phyloP scores from a whole-genome alignment of 2,888 invertebrate species.

The Trachelus stipa region DNA sequence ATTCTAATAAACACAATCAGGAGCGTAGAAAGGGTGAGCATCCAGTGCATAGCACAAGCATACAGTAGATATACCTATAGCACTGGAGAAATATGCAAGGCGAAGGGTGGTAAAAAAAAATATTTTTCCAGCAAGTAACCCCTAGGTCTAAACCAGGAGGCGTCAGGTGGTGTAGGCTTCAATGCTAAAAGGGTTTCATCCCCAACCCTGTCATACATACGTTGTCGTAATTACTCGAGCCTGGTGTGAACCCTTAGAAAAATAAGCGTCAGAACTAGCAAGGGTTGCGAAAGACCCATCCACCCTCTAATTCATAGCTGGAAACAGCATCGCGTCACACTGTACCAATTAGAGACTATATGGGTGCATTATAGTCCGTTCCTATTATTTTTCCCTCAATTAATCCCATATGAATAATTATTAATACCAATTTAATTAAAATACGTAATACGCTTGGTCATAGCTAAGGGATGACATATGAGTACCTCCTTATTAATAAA shows the following conservation, averaged over 20 bases:
- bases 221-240: slow-evolving; percentile 43
- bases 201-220: slow-evolving; percentile 33
- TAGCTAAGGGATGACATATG: neutral
- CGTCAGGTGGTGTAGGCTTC: slow-evolving; percentile 40
- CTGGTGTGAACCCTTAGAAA: slow-evolving; percentile 42
- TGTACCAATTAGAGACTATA: neutral
- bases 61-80: neutral
- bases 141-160: slow-evolving; percentile 28
- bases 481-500: neutral
- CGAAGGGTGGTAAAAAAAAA: neutral
- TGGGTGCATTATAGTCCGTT: neutral
- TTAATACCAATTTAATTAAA: neutral
- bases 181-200: slow-evolving; percentile 46
- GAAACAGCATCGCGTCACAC: neutral
- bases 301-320: neutral
- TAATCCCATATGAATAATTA: neutral
- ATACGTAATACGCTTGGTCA: neutral
- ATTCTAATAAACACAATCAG: neutral
- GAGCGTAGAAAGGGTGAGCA: neutral
- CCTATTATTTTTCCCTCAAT: neutral
- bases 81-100: neutral
- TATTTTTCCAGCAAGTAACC: slow-evolving; percentile 29
- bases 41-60: neutral
- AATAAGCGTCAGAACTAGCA: slow-evolving; percentile 31
- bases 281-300: slow-evolving; percentile 28